These are phyloP conservation scores for Neosilurus hyrtlii DNA, from an alignment of 2,797 vertebrate species.

Conservation along the genomic window DNA sequence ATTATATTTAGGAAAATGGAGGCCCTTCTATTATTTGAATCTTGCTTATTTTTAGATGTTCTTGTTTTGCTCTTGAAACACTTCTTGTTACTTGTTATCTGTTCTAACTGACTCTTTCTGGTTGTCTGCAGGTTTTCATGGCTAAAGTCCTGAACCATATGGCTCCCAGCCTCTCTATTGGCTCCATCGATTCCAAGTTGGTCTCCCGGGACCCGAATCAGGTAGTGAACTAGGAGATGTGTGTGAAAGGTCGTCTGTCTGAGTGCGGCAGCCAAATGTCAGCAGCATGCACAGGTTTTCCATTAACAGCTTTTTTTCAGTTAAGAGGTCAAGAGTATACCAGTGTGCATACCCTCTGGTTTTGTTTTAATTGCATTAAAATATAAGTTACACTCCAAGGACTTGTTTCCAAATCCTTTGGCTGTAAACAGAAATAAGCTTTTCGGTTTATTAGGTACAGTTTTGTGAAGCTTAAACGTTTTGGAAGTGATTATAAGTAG, in stretches of 20 bases:
- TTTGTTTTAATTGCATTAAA: background rate
- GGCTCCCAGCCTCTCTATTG: constrained; percentile 83
- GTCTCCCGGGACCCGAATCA: constrained; percentile 86
- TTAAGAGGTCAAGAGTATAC: background rate
- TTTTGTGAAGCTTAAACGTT: background rate
- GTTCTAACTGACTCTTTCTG: background rate
- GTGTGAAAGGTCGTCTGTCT: constrained; percentile 54
- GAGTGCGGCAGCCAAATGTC: constrained; percentile 17
- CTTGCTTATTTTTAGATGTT: background rate
- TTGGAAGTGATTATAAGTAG: background rate
- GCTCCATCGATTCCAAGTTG: constrained; percentile 82
- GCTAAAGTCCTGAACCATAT: constrained; percentile 88
- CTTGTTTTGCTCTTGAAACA: background rate
- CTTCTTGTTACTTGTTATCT: background rate
- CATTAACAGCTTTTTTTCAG: background rate
- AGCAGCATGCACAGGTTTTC: constrained; percentile 11
- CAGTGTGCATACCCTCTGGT: background rate
- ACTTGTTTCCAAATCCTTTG: no score
- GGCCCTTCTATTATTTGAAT: background rate
- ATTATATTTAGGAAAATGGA: background rate
- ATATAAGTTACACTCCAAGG: background rate
- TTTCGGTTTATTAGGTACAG: background rate
- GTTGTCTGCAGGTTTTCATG: constrained; percentile 80
- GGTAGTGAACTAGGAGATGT: constrained; percentile 66
- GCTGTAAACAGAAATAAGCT: no score